Percentiles rank a stretch among this genome's conserved stretches.
These are phyloP conservation scores for Epinotia nisella DNA, from an alignment of 2,888 invertebrate genomes.

Conservation along the genomic window DNA sequence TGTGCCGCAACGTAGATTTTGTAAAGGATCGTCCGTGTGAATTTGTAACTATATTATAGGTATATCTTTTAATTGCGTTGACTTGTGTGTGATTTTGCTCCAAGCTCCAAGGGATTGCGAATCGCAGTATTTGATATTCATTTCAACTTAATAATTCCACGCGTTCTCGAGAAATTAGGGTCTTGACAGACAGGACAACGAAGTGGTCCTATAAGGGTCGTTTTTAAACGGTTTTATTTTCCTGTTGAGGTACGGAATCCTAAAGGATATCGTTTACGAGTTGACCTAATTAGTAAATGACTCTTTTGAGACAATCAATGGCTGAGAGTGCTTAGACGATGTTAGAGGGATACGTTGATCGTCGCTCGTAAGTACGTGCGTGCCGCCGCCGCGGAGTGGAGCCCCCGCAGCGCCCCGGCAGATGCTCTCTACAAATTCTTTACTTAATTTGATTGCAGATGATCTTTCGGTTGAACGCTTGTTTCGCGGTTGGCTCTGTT, in stretches of 20 bases:
- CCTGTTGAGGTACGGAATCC: too few relatives aligned
- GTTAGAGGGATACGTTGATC: neutral
- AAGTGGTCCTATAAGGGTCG: too few relatives aligned
- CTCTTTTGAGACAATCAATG: neutral
- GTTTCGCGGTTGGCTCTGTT: neutral
- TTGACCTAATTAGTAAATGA: neutral
- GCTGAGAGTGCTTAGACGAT: neutral
- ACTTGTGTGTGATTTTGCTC: too few relatives aligned
- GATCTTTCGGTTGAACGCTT: neutral
- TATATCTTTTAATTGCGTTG: too few relatives aligned
- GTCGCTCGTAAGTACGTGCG: neutral
- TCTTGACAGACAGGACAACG: too few relatives aligned
- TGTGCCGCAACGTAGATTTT: neutral
- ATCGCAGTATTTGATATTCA: too few relatives aligned
- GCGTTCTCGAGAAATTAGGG: too few relatives aligned
- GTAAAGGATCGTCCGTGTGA: neutral
- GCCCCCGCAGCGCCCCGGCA: neutral
- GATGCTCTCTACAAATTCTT: constrained; percentile 1
- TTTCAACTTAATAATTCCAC: too few relatives aligned
- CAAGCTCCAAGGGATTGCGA: too few relatives aligned
- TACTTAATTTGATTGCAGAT: neutral
- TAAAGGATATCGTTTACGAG: neutral
- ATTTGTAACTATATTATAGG: too few relatives aligned
- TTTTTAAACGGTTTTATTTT: too few relatives aligned
- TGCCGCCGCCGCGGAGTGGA: neutral